Evolutionary conservation across 2,888 invertebrate genomes (phyloP).

Genomic region (Nomada ruficornis): DNA sequence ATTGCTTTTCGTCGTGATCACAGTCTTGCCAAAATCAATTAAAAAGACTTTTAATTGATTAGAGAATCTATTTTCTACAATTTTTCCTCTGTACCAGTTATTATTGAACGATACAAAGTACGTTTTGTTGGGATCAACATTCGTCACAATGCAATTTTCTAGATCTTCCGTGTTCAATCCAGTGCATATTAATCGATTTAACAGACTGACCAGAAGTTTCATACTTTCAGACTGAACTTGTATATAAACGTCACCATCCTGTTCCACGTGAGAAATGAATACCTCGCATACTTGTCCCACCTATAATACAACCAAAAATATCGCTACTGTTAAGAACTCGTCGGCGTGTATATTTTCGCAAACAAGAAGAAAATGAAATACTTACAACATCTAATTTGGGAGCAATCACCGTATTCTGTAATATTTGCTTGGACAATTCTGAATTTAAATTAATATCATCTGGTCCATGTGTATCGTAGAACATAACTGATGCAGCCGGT

Average conservation of each 20-base stretch:
- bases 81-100: conserved; percentile 85
- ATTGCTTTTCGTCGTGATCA: conserved; percentile 82
- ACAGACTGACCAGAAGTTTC: conserved; percentile 75
- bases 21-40: conserved; percentile 86
- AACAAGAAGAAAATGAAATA: background rate
- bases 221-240: conserved; percentile 82
- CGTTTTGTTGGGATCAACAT: conserved; percentile 80
- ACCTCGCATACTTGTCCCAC: conserved; percentile 75
- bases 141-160: conserved; percentile 50
- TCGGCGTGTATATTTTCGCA: background rate
- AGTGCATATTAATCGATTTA: conserved; percentile 72
- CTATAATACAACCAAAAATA: conserved; percentile 32
- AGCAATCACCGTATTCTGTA: conserved; percentile 78
- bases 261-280: conserved; percentile 82
- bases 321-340: background rate
- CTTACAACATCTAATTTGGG: conserved; percentile 79
- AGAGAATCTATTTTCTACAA: conserved; percentile 81
- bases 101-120: conserved; percentile 85
- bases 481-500: conserved; percentile 86
- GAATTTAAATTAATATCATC: conserved; percentile 89
- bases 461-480: conserved; percentile 88
- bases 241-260: conserved; percentile 84
- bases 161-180: conserved; percentile 57
- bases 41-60: conserved; percentile 85
- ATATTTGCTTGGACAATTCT: conserved; percentile 86